A percentile compares a stretch with the other conserved stretches of the same genome.
Evolutionary conservation across 2,113 vertebrate genomes (phyloP).

Genomic region (Chaetura pelagica): DNA sequence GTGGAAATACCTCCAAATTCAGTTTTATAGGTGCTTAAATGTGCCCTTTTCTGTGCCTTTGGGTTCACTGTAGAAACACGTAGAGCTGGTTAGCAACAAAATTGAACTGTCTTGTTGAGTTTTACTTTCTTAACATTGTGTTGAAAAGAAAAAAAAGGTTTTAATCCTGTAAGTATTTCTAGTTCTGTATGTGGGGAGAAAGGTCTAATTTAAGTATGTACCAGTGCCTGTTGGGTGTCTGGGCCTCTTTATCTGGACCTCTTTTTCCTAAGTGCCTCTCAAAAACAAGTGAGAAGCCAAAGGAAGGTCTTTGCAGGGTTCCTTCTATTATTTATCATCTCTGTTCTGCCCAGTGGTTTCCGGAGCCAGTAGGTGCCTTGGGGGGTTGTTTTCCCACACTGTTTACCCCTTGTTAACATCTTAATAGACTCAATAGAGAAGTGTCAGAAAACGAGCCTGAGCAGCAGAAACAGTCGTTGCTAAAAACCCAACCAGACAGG

Average conservation of each 20-base stretch:
- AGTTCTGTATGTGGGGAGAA: neutral
- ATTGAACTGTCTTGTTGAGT: neutral
- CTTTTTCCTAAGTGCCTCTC: neutral
- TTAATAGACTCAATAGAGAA: neutral
- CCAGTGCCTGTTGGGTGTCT: neutral
- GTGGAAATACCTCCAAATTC: neutral
- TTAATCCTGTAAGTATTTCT: neutral
- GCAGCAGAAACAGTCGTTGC: neutral
- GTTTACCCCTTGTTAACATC: neutral
- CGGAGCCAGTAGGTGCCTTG: neutral
- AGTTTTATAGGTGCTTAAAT: neutral
- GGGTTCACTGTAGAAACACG: neutral
- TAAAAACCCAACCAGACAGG: neutral
- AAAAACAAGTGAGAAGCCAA: neutral
- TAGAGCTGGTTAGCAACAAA: neutral
- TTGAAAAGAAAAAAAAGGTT: neutral
- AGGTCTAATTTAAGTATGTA: neutral
- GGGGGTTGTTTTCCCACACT: rapidly evolving
- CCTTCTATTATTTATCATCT: neutral
- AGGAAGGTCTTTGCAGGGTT: neutral
- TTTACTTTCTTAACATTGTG: neutral
- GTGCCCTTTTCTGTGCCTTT: rapidly evolving
- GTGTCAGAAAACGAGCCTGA: neutral
- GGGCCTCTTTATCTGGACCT: neutral
- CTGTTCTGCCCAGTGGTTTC: neutral